Conservation (phyloP, 2,888 invertebrate species). For the Germaria angustata region DNA sequence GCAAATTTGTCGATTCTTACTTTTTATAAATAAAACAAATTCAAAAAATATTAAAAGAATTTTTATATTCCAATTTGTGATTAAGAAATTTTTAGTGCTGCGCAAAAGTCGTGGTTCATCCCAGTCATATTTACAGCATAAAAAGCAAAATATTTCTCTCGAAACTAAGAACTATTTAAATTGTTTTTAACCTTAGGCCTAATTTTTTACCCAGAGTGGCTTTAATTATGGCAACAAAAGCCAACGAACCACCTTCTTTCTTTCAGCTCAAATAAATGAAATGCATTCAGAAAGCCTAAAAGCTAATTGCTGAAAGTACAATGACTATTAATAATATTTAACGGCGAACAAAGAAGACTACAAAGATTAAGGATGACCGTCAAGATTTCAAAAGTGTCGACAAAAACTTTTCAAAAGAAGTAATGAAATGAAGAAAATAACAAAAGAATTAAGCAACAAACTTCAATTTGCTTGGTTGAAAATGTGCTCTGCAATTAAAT, state of each 20-base stretch:
- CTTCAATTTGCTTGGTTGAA: no score
- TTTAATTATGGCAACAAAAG: background rate
- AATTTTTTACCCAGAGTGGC: background rate
- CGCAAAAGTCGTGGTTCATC: no score
- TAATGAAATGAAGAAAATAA: background rate
- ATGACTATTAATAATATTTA: background rate
- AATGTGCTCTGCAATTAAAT: no score
- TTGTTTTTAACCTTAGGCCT: background rate
- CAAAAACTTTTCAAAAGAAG: background rate
- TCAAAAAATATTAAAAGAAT: no score
- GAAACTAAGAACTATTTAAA: no score
- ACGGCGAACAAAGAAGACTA: background rate
- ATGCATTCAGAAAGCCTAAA: constrained; percentile 2
- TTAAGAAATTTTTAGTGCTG: no score
- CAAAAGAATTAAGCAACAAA: constrained; percentile 34
- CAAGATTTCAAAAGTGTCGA: background rate
- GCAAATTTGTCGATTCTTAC: no score
- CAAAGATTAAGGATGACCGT: constrained; percentile 1
- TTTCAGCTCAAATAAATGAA: background rate
- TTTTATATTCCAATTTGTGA: no score
- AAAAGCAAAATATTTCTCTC: no score
- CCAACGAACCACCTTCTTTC: background rate
- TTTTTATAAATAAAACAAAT: no score
- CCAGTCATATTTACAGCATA: no score
- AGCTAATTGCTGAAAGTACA: constrained; percentile 14